A percentile compares a stretch with the other conserved stretches of the same genome.
Evolutionary conservation across 2,888 invertebrate genomes (phyloP).

Genomic region (Shargacucullia verbasci): DNA sequence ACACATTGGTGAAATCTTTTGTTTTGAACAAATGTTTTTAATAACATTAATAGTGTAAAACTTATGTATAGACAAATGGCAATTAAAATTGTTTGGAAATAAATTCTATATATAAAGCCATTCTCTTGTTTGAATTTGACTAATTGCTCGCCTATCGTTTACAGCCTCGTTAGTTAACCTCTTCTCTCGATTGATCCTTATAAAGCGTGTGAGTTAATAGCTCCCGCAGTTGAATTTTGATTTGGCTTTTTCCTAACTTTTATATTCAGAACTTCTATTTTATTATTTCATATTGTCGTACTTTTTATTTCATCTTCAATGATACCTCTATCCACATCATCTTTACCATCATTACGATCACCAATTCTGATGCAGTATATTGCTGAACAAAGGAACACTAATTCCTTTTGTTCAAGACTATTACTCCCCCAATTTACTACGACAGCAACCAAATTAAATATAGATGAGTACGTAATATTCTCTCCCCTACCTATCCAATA

Average conservation of each 20-base stretch:
- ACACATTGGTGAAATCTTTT: too few relatives aligned
- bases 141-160: conserved; percentile 40
- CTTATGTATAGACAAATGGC: too few relatives aligned
- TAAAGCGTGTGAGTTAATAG: conserved; percentile 15
- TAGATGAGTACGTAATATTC: conserved; percentile 10
- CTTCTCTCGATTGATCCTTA: conserved; percentile 42
- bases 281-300: too few relatives aligned
- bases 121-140: conserved; percentile 6
- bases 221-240: conserved; percentile 13
- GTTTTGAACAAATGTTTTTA: too few relatives aligned
- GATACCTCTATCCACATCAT: too few relatives aligned
- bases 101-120: background rate
- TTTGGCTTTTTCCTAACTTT: conserved; percentile 3
- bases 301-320: too few relatives aligned
- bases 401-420: too few relatives aligned
- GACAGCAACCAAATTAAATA: background rate
- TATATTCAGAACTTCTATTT: background rate
- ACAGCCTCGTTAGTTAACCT: conserved; percentile 34
- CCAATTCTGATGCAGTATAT: too few relatives aligned
- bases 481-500: conserved; percentile 11
- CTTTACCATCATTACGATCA: too few relatives aligned
- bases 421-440: background rate
- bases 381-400: too few relatives aligned
- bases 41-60: too few relatives aligned
- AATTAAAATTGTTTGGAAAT: too few relatives aligned